Evolutionary conservation across 2,113 vertebrate species (phyloP).

Genomic region (Menidia beryllina): DNA sequence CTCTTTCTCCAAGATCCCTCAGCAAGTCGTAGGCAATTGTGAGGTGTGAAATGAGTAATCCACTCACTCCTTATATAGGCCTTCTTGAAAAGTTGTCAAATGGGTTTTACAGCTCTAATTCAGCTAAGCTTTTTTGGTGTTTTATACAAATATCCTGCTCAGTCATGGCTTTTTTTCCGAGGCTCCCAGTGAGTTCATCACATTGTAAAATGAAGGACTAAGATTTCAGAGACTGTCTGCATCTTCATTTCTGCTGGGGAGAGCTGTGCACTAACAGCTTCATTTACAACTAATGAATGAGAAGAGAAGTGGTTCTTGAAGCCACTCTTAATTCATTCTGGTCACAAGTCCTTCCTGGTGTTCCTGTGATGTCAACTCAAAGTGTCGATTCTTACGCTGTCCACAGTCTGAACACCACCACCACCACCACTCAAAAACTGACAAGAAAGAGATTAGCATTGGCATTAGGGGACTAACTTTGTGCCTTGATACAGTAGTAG

Average conservation of each 20-base stretch:
- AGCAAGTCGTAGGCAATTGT: conserved; percentile 65
- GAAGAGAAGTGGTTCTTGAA: conserved; percentile 44
- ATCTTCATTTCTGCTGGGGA: background rate
- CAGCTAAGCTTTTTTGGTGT: conserved; percentile 35
- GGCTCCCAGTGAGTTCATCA: too few relatives aligned
- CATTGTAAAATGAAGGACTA: background rate
- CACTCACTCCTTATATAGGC: conserved; percentile 65
- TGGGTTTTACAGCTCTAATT: conserved; percentile 51
- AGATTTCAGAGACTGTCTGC: background rate
- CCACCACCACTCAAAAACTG: background rate
- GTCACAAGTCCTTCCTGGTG: conserved; percentile 34
- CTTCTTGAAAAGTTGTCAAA: conserved; percentile 43
- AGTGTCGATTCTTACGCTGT: conserved; percentile 56
- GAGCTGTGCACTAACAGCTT: conserved; percentile 10
- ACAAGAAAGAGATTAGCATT: conserved; percentile 46
- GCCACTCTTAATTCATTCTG: conserved; percentile 9
- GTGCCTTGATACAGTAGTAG: too few relatives aligned
- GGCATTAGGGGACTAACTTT: background rate
- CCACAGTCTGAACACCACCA: conserved; percentile 12
- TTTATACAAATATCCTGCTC: conserved; percentile 7
- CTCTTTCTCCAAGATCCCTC: conserved; percentile 52
- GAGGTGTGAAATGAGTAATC: conserved; percentile 77
- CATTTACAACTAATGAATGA: conserved; percentile 44
- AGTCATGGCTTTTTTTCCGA: conserved; percentile 9
- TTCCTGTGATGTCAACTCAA: conserved; percentile 50